A percentile compares a stretch with the other conserved stretches of the same genome.
Evolutionary conservation across 2,797 vertebrate genomes (phyloP).

Genomic region (Phrynocephalus guinanensis): DNA sequence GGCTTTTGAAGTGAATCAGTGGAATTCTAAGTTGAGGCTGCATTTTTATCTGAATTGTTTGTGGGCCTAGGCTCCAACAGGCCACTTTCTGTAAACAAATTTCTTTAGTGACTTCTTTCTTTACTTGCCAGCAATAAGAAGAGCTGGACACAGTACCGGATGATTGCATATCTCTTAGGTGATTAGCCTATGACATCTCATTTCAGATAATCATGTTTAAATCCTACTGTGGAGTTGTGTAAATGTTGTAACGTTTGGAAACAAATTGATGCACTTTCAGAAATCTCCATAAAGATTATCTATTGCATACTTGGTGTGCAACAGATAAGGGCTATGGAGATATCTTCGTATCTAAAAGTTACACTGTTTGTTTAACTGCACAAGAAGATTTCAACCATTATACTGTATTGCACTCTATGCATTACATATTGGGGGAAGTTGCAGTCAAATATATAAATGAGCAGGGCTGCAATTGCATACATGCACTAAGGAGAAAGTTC

Average conservation of each 20-base stretch:
- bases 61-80: neutral
- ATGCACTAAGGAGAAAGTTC: neutral
- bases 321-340: no score
- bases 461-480: neutral
- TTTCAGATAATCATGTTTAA: no score
- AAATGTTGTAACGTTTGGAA: no score
- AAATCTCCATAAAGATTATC: no score
- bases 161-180: no score
- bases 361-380: no score
- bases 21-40: conserved; percentile 46
- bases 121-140: neutral
- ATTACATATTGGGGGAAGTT: neutral
- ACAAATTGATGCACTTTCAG: no score
- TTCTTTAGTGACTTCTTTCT: neutral
- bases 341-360: no score
- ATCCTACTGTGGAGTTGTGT: no score
- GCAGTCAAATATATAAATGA: neutral
- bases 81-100: neutral
- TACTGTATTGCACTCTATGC: neutral
- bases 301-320: no score
- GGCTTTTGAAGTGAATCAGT: conserved; percentile 43
- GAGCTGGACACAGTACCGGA: no score
- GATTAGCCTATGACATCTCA: no score
- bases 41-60: conserved; percentile 41
- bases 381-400: neutral